Evolutionary conservation across 2,113 vertebrate genomes (phyloP).

Genomic region (Pan troglodytes): DNA sequence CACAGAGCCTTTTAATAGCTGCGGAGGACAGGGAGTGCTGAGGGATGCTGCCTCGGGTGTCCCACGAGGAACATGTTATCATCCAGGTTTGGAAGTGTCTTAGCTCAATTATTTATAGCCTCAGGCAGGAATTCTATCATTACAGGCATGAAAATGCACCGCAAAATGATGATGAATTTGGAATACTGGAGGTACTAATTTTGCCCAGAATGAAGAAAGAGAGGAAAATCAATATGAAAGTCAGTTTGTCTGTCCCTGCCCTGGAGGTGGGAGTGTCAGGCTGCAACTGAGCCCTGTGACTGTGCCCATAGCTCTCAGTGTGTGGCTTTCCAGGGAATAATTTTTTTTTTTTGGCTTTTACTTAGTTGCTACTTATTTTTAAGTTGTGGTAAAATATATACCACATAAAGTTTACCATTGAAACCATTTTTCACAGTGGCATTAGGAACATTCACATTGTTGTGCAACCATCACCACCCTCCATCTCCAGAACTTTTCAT

Average conservation of each 20-base stretch:
- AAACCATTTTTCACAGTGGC: neutral
- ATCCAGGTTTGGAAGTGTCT: neutral
- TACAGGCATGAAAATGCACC: neutral
- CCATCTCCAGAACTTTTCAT: neutral
- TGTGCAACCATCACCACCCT: rapidly evolving
- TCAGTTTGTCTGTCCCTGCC: rapidly evolving
- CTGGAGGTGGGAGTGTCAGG: neutral
- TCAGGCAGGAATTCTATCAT: neutral
- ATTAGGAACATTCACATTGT: neutral
- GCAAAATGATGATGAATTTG: neutral
- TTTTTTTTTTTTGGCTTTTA: neutral
- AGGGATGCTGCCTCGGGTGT: neutral
- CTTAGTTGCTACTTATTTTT: neutral
- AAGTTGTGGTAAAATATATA: neutral
- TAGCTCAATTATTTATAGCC: neutral
- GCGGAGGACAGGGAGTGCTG: neutral
- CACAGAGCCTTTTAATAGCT: conserved; percentile 41
- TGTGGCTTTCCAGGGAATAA: neutral
- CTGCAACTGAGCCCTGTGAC: too few relatives aligned
- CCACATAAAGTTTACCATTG: neutral
- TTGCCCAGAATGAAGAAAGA: neutral
- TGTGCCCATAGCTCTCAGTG: rapidly evolving
- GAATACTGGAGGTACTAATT: neutral
- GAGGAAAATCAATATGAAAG: neutral
- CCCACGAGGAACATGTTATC: neutral